Percentiles rank a stretch among this genome's conserved stretches.
These are phyloP conservation scores for Columba guinea DNA, from an alignment of 2,797 vertebrate species.

Conservation along the genomic window DNA sequence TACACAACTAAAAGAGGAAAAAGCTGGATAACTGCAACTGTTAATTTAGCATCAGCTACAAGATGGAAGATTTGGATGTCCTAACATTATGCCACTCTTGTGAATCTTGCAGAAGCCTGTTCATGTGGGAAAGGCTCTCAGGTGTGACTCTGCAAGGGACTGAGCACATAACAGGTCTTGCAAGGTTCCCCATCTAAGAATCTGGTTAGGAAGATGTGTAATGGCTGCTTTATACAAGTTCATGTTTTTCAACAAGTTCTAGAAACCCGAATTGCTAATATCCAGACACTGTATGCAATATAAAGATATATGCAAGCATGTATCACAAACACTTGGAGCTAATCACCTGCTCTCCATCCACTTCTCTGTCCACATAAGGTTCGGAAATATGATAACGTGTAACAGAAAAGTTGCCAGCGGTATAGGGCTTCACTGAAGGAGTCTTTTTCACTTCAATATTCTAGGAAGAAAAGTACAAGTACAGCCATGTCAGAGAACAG, in stretches of 20 bases:
- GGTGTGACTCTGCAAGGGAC: neutral
- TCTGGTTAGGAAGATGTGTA: neutral
- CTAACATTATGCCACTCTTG: neutral
- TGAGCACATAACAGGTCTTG: rapidly evolving
- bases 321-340: neutral
- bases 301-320: neutral
- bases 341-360: constrained; percentile 80
- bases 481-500: neutral
- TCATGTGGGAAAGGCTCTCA: neutral
- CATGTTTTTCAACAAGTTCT: neutral
- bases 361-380: constrained; percentile 79
- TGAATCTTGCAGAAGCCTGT: neutral
- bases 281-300: neutral
- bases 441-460: constrained; percentile 74
- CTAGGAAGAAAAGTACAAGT: constrained; percentile 67
- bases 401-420: constrained; percentile 76
- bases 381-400: constrained; percentile 85
- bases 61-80: neutral
- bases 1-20: neutral
- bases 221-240: neutral
- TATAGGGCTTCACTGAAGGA: constrained; percentile 69
- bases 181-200: neutral
- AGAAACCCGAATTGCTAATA: neutral
- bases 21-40: neutral
- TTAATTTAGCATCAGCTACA: neutral